These are phyloP conservation scores for Pseudomyrmex flavicornis DNA, from an alignment of 1,140 invertebrate genomes.

Conservation along the genomic window DNA sequence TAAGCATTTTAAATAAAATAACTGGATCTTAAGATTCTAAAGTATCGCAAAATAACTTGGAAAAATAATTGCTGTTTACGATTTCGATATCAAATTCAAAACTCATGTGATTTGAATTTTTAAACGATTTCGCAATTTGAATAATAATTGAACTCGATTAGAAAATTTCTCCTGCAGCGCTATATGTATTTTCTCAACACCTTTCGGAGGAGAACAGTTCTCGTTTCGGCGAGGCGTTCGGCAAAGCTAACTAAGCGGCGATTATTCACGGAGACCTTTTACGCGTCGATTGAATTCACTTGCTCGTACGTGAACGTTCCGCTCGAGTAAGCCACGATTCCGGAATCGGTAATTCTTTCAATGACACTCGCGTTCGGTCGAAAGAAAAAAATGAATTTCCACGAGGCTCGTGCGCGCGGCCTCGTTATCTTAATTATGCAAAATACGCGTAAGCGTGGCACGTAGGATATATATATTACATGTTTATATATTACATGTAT, in stretches of 20 bases:
- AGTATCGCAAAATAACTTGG: background rate
- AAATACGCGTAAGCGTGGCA: slow-evolving; percentile 16
- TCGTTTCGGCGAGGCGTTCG: slow-evolving; percentile 36
- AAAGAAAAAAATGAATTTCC: slow-evolving; percentile 9
- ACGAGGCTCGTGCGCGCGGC: slow-evolving; percentile 41
- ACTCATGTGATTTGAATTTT: slow-evolving; percentile 2
- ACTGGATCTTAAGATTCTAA: slow-evolving; percentile 16
- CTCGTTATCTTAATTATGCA: slow-evolving; percentile 39
- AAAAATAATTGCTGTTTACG: slow-evolving; percentile 12
- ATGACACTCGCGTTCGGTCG: slow-evolving; percentile 32
- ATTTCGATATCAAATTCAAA: slow-evolving; percentile 6
- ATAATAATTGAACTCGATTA: background rate
- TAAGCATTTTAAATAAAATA: slow-evolving; percentile 14
- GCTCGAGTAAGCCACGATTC: slow-evolving; percentile 66
- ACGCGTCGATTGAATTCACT: slow-evolving; percentile 69
- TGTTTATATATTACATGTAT: background rate
- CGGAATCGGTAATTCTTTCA: slow-evolving; percentile 47
- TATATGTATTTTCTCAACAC: slow-evolving; percentile 2
- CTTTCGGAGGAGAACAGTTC: slow-evolving; percentile 43
- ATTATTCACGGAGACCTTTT: slow-evolving; percentile 64
- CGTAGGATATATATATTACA: background rate
- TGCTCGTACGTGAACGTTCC: slow-evolving; percentile 61
- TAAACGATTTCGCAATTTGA: slow-evolving; percentile 2
- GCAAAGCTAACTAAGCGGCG: slow-evolving; percentile 34
- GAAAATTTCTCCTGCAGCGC: slow-evolving; percentile 12